Percentiles rank a stretch among this genome's conserved stretches.
phyloP scores from a whole-genome alignment of 1,140 invertebrate genomes.

The Phthorimaea operculella region DNA sequence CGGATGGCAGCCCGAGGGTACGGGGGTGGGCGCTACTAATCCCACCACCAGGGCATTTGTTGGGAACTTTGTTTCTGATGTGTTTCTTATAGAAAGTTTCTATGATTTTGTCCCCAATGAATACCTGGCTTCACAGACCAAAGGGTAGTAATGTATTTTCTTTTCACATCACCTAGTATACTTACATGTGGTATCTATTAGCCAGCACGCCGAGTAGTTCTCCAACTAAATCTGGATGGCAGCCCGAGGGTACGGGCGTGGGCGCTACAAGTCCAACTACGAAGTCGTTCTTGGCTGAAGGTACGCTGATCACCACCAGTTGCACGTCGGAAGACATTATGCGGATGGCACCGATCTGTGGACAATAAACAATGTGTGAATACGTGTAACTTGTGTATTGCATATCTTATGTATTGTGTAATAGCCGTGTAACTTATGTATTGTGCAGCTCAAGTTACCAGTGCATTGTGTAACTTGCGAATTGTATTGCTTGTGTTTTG shows the following conservation, averaged over 20 bases:
- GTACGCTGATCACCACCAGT: conserved; percentile 89
- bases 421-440: too few relatives aligned
- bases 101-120: too few relatives aligned
- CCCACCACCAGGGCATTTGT: too few relatives aligned
- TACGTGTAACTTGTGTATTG: too few relatives aligned
- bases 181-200: conserved; percentile 80
- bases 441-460: too few relatives aligned
- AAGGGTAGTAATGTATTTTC: too few relatives aligned
- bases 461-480: too few relatives aligned
- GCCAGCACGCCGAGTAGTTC: conserved; percentile 89
- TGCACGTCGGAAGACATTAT: conserved; percentile 76
- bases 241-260: conserved; percentile 17
- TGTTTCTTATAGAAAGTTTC: too few relatives aligned
- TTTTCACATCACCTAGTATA: conserved; percentile 21
- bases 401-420: too few relatives aligned
- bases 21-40: conserved; percentile 49
- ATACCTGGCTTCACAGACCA: too few relatives aligned
- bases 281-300: conserved; percentile 90
- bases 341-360: conserved; percentile 57
- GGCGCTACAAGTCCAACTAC: conserved; percentile 75
- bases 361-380: background rate
- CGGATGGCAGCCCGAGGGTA: conserved; percentile 30
- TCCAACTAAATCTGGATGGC: conserved; percentile 77
- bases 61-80: too few relatives aligned
- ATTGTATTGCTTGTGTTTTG: too few relatives aligned